These are phyloP conservation scores for Plectrocnemia conspersa DNA, from an alignment of 1,140 invertebrate species.

Conservation along the genomic window DNA sequence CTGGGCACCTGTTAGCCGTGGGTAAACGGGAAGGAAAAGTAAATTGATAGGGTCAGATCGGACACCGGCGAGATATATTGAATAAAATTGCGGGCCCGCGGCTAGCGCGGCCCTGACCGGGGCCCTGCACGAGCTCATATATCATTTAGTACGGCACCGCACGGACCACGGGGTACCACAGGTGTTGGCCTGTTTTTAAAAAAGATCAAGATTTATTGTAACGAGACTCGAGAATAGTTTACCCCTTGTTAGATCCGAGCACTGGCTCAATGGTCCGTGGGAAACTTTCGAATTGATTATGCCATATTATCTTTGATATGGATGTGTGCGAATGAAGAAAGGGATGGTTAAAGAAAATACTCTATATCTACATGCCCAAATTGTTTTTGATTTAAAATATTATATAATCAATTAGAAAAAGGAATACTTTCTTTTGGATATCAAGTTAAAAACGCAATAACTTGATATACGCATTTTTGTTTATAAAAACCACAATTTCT, in stretches of 20 bases:
- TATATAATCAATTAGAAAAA: too few relatives aligned
- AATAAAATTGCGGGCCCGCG: conserved; percentile 9
- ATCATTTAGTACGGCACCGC: conserved; percentile 21
- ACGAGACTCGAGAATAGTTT: conserved; percentile 18
- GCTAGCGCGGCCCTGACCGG: conserved; percentile 11
- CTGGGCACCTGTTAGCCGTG: background rate
- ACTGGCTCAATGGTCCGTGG: background rate
- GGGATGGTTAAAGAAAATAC: too few relatives aligned
- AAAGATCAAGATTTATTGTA: conserved; percentile 25
- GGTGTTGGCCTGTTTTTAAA: conserved; percentile 23
- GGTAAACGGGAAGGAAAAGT: background rate
- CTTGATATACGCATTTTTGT: too few relatives aligned
- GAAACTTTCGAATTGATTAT: too few relatives aligned
- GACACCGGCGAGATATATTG: conserved; percentile 9
- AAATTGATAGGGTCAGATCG: background rate
- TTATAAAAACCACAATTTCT: too few relatives aligned
- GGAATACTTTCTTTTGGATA: too few relatives aligned
- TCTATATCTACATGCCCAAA: too few relatives aligned
- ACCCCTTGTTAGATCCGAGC: conserved; percentile 16
- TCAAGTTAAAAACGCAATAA: too few relatives aligned
- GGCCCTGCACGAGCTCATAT: conserved; percentile 17
- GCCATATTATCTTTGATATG: too few relatives aligned
- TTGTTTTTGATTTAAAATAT: too few relatives aligned
- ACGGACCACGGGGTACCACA: conserved; percentile 13
- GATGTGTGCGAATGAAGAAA: too few relatives aligned